A percentile compares a stretch with the other conserved stretches of the same genome.
Conservation (phyloP, 2,113 vertebrate species). For the Haliaeetus leucogaster region DNA sequence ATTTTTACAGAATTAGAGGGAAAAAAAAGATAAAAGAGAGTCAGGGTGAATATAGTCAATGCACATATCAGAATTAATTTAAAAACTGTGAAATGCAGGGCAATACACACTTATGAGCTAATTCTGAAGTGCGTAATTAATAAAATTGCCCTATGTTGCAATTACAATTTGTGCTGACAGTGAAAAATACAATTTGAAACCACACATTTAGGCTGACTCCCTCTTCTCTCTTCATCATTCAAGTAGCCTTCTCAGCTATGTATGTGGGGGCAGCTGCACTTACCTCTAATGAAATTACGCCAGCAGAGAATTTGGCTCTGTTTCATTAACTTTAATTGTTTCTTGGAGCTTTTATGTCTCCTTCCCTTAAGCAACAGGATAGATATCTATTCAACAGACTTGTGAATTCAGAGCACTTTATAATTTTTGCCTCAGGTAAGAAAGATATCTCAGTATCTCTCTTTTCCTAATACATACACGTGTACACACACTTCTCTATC, state of each 20-base stretch:
- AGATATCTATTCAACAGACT: neutral
- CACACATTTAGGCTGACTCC: conserved; percentile 22
- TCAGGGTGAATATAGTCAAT: neutral
- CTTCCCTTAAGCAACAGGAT: conserved; percentile 9
- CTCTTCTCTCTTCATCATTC: neutral
- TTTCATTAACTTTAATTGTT: conserved; percentile 16
- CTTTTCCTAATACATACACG: neutral
- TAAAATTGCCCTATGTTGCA: conserved; percentile 1
- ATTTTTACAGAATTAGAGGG: neutral
- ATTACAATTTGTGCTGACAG: conserved; percentile 49
- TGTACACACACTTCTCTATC: neutral
- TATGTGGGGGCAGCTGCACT: conserved; percentile 46
- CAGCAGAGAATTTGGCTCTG: conserved; percentile 2
- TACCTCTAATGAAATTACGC: conserved; percentile 37
- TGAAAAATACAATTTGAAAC: conserved; percentile 30
- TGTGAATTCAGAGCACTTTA: neutral
- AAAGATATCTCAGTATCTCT: neutral
- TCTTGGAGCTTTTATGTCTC: conserved; percentile 18
- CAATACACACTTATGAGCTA: neutral
- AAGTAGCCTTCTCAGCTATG: conserved; percentile 18
- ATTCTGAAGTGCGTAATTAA: neutral
- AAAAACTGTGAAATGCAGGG: neutral
- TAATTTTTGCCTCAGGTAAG: neutral
- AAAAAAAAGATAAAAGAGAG: neutral
- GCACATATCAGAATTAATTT: neutral